Conservation (phyloP, 2,797 vertebrate species). For the Glossophaga mutica region DNA sequence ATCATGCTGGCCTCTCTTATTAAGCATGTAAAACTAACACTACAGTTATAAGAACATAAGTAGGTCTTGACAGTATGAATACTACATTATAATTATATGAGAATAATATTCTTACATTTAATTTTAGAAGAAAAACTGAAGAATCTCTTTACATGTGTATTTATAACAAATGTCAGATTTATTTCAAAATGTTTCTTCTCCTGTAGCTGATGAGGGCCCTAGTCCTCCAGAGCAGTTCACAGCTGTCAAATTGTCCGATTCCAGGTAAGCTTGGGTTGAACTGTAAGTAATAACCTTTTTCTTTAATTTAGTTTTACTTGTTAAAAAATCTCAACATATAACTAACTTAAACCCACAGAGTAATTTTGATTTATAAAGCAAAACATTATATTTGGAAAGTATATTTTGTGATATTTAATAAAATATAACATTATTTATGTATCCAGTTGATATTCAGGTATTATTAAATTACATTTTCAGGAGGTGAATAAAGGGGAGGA, state of each 20-base stretch:
- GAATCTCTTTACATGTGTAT: not conserved
- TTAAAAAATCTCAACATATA: not conserved
- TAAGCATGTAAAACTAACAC: not conserved
- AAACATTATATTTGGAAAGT: not conserved
- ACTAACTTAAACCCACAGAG: not conserved
- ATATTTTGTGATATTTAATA: not conserved
- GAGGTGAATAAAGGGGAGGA: too few relatives aligned
- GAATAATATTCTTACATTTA: not conserved
- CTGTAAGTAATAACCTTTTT: not conserved
- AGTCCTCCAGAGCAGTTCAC: constrained; percentile 98
- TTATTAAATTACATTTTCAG: not conserved
- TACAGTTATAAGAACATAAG: not conserved
- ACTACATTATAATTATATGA: not conserved
- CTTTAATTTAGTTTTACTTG: not conserved
- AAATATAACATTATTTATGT: not conserved
- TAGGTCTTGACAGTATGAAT: not conserved
- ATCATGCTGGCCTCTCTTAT: not conserved
- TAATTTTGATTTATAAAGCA: constrained; percentile 19
- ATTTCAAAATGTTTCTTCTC: not conserved
- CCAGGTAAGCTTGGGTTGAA: constrained; percentile 84
- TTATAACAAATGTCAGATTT: not conserved
- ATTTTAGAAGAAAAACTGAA: not conserved
- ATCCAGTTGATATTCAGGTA: not conserved
- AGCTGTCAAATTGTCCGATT: constrained; percentile 93
- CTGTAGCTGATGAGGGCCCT: constrained; percentile 92